Base-by-base conservation (phyloP, 2,113 vertebrate genomes). In the Haplochromis vanheusdeni region DNA sequence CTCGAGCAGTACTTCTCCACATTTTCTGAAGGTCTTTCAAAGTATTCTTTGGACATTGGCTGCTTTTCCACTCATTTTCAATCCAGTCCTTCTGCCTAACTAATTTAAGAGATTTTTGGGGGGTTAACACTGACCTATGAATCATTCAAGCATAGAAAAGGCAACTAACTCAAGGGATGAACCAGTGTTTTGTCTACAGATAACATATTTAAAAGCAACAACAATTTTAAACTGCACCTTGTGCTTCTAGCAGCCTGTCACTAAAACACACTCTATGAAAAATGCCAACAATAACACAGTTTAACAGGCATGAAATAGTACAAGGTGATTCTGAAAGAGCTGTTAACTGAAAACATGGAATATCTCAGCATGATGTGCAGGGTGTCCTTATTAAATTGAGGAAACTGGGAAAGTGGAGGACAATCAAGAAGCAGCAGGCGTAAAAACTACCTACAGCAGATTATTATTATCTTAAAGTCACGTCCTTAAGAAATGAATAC, bases 161-260 rank as follows among this genome's bases (percentile, higher is more conserved):
- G 31, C 31, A 65, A 37, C 60, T 35, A 65, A n/a, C 60, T 65
- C 60, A 37, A 37, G 6, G 31, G 4, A n/a, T 65, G 17, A 37
- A 65, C 60, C 60, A n/a, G 17, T 65, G 60, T 37, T 65, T 12
- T 65, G 33, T 37, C 60, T 70, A 70, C 35, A 70, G 35, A 70
- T 70, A 40, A 40, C 62, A 65, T 35, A 65, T 35, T n/a, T 40
- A 40, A 14, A 40, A 21, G 40, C 35, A 40, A 65, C 1, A 37
- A 35, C 16, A 35, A 11, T 33, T 62, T 62, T 33, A 40, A 21
- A 68, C 62, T 4, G 21, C 21, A 73, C 1, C 8, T 2, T 45
- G 1, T 70, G 33, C 31, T 70, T 23, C 62, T 70, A 70, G 12
- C n/a, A 70, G n/a, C 12, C 35, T 65, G 60, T 65, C 33, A 37